Evolutionary conservation across 1,140 invertebrate species (phyloP), one percentile per base, ranked within the genome.

Genomic region (Luehdorfia chinensis): DNA sequence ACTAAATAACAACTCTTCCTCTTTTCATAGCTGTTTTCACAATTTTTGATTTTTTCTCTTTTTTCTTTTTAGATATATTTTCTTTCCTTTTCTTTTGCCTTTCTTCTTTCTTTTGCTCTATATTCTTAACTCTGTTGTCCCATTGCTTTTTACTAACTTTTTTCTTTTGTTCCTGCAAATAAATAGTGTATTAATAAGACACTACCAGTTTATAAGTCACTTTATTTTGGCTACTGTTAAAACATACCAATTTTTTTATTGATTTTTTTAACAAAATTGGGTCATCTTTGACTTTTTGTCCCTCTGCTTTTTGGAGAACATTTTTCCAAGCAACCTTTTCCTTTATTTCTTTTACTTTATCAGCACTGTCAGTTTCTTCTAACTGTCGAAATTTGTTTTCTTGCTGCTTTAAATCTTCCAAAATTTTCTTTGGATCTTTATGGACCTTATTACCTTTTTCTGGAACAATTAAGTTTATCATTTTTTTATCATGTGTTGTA

Each of bases 201-300:
- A 21, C 19, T 21, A 21, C 6, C n/a, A n/a, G n/a, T n/a, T n/a
- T n/a, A n/a, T n/a, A 11, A 1, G 4, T 12, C 9, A 33, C 2
- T 33, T 4, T 33, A 7, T 33, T 16, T 11, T n/a, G n/a, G 1
- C n/a, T n/a, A n/a, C n/a, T n/a, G n/a, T n/a, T n/a, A n/a, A n/a
- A n/a, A n/a, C 19, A 19, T 30, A 87, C 86, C 66, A 71, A 66
- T 72, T 90, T 92, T 66, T 95, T 94, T 44, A 96, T 89, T 1
- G 93, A 90, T 66, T 93, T 93, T 67, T 95, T 95, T 15, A 97
- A 76, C 36, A 96, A 75, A 37, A 88, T 87, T 7, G 92, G 90
- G 87, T 97, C 93, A 88, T 97, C 94, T 87, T 94, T 93, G 4
- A 96, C 90, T 87, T 96, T 96, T 55, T 92, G 89, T 19, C 95